These are phyloP conservation scores for Shargacucullia verbasci DNA, from an alignment of 2,888 invertebrate genomes.

Conservation along the genomic window DNA sequence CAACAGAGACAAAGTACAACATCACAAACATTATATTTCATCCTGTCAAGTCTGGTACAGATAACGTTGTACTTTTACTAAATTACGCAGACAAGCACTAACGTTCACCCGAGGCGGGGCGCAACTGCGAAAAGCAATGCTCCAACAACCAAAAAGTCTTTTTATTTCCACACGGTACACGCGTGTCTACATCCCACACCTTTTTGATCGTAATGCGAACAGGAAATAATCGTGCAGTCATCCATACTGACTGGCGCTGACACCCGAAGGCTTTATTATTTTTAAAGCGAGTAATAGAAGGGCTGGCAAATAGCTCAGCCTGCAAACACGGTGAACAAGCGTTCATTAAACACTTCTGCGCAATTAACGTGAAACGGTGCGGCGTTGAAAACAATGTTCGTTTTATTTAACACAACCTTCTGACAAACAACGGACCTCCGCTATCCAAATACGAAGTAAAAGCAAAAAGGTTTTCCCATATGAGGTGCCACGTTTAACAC, in stretches of 20 bases:
- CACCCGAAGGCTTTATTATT: constrained; percentile 49
- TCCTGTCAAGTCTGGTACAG: constrained; percentile 30
- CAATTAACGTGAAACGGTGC: constrained; percentile 72
- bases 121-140: constrained; percentile 18
- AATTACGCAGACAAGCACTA: constrained; percentile 48
- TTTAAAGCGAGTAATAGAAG: constrained; percentile 58
- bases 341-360: constrained; percentile 81
- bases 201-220: constrained; percentile 55
- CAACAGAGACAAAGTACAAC: constrained; percentile 11
- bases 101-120: constrained; percentile 22
- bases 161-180: constrained; percentile 29
- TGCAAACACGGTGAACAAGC: constrained; percentile 73
- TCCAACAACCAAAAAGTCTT: constrained; percentile 25
- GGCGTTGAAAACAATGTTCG: constrained; percentile 72
- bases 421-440: constrained; percentile 58
- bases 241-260: constrained; percentile 37
- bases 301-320: constrained; percentile 63
- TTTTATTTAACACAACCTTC: constrained; percentile 68
- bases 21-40: constrained; percentile 31
- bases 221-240: constrained; percentile 50
- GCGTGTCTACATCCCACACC: constrained; percentile 9
- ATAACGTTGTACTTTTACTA: constrained; percentile 43
- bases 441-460: constrained; percentile 58
- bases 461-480: constrained; percentile 53
- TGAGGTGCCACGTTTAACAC: constrained; percentile 20